These are phyloP conservation scores for Leucoraja erinaceus DNA, from an alignment of 2,113 vertebrate genomes.

Conservation along the genomic window DNA sequence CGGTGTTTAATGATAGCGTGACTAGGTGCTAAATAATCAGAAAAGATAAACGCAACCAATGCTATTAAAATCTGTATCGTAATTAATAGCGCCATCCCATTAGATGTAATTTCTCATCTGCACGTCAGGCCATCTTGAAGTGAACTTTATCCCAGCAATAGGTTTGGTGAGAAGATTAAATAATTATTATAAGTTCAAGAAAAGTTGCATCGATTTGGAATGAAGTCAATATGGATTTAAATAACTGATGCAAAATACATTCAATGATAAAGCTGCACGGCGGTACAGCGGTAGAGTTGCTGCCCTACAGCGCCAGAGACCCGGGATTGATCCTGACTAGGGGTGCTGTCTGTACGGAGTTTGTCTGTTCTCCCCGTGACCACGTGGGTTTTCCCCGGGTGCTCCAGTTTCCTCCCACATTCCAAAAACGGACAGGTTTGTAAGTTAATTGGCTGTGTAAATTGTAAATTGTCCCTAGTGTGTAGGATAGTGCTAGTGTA, in stretches of 20 bases:
- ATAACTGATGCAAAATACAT: neutral
- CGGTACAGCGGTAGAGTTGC: too few species aligned
- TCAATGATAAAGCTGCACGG: too few species aligned
- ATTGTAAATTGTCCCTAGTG: too few species aligned
- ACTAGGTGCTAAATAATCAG: neutral
- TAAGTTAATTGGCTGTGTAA: too few species aligned
- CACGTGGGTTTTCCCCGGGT: too few species aligned
- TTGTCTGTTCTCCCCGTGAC: too few species aligned
- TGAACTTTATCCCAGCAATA: neutral
- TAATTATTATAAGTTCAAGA: neutral
- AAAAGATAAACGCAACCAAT: neutral
- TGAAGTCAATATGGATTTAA: neutral
- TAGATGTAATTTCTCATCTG: neutral
- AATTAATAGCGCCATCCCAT: neutral
- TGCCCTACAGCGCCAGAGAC: too few species aligned
- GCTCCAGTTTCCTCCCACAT: too few species aligned
- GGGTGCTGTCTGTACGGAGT: too few species aligned
- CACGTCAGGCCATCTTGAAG: neutral
- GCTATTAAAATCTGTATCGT: neutral
- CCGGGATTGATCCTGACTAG: too few species aligned
- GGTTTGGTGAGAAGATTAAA: neutral
- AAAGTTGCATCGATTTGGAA: neutral
- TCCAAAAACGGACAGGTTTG: too few species aligned
- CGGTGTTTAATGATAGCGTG: neutral
- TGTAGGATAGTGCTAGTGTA: too few species aligned